Evolutionary conservation across 1,140 invertebrate species (phyloP).

Genomic region (Anagrus nilaparvatae): DNA sequence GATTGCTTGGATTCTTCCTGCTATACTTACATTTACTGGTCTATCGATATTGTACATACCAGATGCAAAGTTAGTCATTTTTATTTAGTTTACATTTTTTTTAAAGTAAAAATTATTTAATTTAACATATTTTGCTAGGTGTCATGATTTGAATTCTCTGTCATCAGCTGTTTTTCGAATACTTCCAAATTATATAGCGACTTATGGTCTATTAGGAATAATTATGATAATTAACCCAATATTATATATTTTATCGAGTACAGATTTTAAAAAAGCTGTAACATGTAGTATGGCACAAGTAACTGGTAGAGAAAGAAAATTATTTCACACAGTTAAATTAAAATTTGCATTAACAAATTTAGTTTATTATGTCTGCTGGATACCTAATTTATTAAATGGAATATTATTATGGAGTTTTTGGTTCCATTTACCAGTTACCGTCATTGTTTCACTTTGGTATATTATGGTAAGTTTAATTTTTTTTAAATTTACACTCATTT

Average conservation of each 20-base stretch:
- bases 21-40: slow-evolving; percentile 53
- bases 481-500: slow-evolving; percentile 11
- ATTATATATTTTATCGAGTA: slow-evolving; percentile 55
- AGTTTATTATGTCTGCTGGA: slow-evolving; percentile 72
- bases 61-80: slow-evolving; percentile 57
- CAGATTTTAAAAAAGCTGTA: slow-evolving; percentile 52
- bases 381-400: slow-evolving; percentile 69
- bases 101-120: neutral
- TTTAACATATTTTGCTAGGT: slow-evolving; percentile 46
- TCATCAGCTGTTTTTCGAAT: slow-evolving; percentile 53
- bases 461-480: slow-evolving; percentile 55
- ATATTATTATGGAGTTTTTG: slow-evolving; percentile 65
- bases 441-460: slow-evolving; percentile 66
- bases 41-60: slow-evolving; percentile 63
- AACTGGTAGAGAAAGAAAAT: slow-evolving; percentile 57
- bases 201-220: slow-evolving; percentile 58
- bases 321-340: slow-evolving; percentile 57
- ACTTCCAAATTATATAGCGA: slow-evolving; percentile 67
- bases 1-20: slow-evolving; percentile 60
- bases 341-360: slow-evolving; percentile 69
- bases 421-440: slow-evolving; percentile 56
- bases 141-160: slow-evolving; percentile 52
- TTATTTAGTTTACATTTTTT: slow-evolving; percentile 6
- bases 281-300: slow-evolving; percentile 51
- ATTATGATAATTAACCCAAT: slow-evolving; percentile 70